These are phyloP conservation scores for Agrotis exclamationis DNA, from an alignment of 2,888 invertebrate species.

Conservation along the genomic window DNA sequence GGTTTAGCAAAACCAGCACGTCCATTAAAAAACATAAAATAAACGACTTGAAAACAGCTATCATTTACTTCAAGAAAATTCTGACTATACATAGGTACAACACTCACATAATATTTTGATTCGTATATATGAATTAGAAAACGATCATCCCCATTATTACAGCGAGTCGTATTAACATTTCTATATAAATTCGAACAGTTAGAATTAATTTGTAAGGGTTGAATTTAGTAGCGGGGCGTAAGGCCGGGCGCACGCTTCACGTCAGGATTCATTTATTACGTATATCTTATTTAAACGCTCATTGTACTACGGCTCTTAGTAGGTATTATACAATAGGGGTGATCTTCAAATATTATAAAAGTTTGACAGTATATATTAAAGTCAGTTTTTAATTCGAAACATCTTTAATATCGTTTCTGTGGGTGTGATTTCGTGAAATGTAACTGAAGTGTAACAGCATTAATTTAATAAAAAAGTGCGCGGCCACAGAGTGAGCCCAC, in stretches of 20 bases:
- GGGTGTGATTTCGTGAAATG: too few species aligned
- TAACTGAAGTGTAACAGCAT: too few species aligned
- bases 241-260: constrained; percentile 68
- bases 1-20: too few species aligned
- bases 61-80: neutral
- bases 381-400: neutral
- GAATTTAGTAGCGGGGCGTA: constrained; percentile 71
- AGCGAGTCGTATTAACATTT: constrained; percentile 63
- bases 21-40: neutral
- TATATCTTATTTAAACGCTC: constrained; percentile 60
- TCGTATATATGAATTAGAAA: neutral
- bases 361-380: neutral
- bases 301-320: constrained; percentile 45
- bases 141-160: neutral
- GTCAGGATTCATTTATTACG: constrained; percentile 68
- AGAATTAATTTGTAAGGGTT: constrained; percentile 80
- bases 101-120: neutral
- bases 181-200: constrained; percentile 64
- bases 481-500: too few species aligned
- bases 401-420: too few species aligned
- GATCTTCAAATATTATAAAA: neutral
- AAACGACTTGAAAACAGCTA: neutral
- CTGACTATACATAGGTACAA: neutral
- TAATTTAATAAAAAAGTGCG: too few species aligned
- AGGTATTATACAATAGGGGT: constrained; percentile 8